phyloP scores from a whole-genome alignment of 2,113 vertebrate genomes.

The Elephas maximus region DNA sequence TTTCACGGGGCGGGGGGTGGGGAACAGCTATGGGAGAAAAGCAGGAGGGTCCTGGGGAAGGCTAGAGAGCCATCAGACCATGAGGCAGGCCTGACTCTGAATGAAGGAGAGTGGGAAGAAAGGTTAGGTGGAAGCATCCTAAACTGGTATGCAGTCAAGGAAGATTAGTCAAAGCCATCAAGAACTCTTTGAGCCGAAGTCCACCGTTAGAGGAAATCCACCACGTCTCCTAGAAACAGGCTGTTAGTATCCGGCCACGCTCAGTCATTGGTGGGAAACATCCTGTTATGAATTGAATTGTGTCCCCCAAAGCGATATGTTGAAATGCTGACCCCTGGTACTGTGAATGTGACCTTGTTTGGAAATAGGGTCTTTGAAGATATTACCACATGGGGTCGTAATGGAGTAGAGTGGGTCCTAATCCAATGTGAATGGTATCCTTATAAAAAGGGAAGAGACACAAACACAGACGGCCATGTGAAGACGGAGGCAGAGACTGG shows the following conservation, averaged over 20 bases:
- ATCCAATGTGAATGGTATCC: too few relatives aligned
- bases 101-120: background rate
- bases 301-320: too few relatives aligned
- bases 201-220: background rate
- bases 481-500: too few relatives aligned
- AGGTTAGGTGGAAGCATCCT: background rate
- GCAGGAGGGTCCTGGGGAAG: background rate
- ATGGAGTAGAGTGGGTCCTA: too few relatives aligned
- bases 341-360: too few relatives aligned
- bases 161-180: background rate
- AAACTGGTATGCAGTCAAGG: background rate
- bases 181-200: background rate
- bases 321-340: too few relatives aligned
- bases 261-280: background rate
- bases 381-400: too few relatives aligned
- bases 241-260: background rate
- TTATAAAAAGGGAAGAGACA: too few relatives aligned
- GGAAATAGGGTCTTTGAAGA: too few relatives aligned
- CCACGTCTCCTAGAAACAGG: background rate
- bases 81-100: background rate
- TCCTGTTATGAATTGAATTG: too few relatives aligned
- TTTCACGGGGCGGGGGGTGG: background rate
- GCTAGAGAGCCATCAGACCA: background rate
- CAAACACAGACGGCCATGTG: too few relatives aligned
- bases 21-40: background rate